A percentile compares a stretch with the other conserved stretches of the same genome.
phyloP scores from a whole-genome alignment of 2,888 invertebrate species.

The Metalampra italica region DNA sequence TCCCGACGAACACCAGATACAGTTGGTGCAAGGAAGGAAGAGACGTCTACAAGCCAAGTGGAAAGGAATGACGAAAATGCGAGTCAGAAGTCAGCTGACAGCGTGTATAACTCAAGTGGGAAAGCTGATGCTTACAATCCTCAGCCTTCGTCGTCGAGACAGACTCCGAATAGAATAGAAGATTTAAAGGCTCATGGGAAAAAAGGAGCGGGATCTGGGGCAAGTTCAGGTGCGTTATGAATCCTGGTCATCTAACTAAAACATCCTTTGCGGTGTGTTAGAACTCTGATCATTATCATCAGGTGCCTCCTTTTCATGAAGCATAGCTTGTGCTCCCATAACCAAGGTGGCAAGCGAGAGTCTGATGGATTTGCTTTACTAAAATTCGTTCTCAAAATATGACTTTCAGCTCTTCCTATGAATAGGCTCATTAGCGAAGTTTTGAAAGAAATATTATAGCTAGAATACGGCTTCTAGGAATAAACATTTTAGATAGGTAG shows the following conservation, averaged over 20 bases:
- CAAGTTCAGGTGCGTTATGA: slow-evolving; percentile 73
- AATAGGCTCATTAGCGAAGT: too few relatives aligned
- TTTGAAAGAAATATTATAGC: too few relatives aligned
- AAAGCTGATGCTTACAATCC: slow-evolving; percentile 58
- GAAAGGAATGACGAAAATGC: slow-evolving; percentile 64
- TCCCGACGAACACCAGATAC: slow-evolving; percentile 56
- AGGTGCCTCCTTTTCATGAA: too few relatives aligned
- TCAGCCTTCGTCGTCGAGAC: slow-evolving; percentile 71
- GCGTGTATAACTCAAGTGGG: slow-evolving; percentile 78
- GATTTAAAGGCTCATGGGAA: slow-evolving; percentile 68
- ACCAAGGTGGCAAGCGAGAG: too few relatives aligned
- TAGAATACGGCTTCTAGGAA: too few relatives aligned
- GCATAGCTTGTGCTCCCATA: too few relatives aligned
- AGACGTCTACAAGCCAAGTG: slow-evolving; percentile 37
- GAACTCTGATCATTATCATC: too few relatives aligned
- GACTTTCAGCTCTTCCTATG: too few relatives aligned
- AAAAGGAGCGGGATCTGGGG: slow-evolving; percentile 77
- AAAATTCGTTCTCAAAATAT: too few relatives aligned
- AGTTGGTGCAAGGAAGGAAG: slow-evolving; percentile 54
- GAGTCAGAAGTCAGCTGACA: slow-evolving; percentile 74
- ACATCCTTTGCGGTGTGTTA: too few relatives aligned
- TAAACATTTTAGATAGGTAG: too few relatives aligned
- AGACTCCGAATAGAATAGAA: slow-evolving; percentile 68
- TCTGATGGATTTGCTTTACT: too few relatives aligned
- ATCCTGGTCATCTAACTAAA: neutral